These are phyloP conservation scores for Thereva unica DNA, from an alignment of 2,888 invertebrate genomes.

Conservation along the genomic window DNA sequence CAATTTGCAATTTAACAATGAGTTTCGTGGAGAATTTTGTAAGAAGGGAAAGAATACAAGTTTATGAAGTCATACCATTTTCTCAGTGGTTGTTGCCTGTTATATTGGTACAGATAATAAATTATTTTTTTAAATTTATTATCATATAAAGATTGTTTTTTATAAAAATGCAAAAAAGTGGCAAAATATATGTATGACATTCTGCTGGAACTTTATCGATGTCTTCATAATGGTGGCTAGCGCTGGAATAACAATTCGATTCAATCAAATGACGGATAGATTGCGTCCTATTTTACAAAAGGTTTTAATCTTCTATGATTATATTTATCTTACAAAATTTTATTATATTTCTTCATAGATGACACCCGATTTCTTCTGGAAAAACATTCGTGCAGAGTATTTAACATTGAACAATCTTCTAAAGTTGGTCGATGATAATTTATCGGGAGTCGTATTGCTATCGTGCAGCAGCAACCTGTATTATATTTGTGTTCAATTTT, in stretches of 20 bases:
- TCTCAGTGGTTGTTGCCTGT: constrained; percentile 49
- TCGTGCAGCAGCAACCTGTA: constrained; percentile 73
- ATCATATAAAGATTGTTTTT: too few relatives aligned
- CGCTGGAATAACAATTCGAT: constrained; percentile 67
- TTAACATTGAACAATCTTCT: constrained; percentile 66
- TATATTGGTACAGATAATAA: constrained; percentile 48
- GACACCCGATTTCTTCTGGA: constrained; percentile 69
- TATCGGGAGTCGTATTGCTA: constrained; percentile 67
- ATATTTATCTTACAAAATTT: not conserved
- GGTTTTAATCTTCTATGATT: constrained; percentile 49
- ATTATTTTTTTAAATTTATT: too few relatives aligned
- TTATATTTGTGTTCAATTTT: constrained; percentile 74
- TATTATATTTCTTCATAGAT: constrained; percentile 38
- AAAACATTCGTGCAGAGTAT: constrained; percentile 67
- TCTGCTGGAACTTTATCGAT: constrained; percentile 73
- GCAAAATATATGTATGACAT: constrained; percentile 61
- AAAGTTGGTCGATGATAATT: constrained; percentile 63
- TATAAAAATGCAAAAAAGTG: constrained; percentile 18
- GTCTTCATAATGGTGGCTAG: constrained; percentile 71
- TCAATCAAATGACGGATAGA: constrained; percentile 64
- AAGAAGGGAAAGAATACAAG: constrained; percentile 50
- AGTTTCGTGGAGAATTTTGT: constrained; percentile 50
- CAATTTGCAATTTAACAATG: constrained; percentile 51
- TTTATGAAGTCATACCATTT: constrained; percentile 48
- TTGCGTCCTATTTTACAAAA: constrained; percentile 59